Evolutionary conservation across 2,888 invertebrate species (phyloP).

Genomic region (Myopa tessellatipennis): DNA sequence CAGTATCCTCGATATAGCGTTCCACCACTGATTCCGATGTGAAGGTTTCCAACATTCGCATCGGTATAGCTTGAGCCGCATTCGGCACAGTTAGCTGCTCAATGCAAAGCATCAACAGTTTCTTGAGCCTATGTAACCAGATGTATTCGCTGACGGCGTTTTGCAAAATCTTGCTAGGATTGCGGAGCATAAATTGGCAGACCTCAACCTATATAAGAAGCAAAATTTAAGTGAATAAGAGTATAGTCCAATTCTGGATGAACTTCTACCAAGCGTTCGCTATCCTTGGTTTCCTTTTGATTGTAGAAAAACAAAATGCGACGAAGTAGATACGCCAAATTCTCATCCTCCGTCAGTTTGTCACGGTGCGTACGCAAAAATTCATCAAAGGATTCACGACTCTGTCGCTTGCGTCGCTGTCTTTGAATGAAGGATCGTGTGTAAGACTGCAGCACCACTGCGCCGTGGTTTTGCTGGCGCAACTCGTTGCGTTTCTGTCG

Average conservation of each 20-base stretch:
- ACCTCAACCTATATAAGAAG: conserved; percentile 61
- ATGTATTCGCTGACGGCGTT: conserved; percentile 60
- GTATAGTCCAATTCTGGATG: neutral
- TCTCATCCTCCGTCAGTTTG: conserved; percentile 68
- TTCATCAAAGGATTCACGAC: conserved; percentile 79
- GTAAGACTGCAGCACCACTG: conserved; percentile 84
- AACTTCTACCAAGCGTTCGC: conserved; percentile 72
- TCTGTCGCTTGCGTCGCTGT: conserved; percentile 74
- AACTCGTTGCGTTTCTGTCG: conserved; percentile 88
- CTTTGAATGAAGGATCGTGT: conserved; percentile 80
- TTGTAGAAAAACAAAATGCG: conserved; percentile 83
- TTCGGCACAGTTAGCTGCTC: conserved; percentile 62
- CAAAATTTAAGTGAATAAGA: conserved; percentile 1
- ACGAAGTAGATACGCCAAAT: conserved; percentile 71
- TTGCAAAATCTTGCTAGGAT: conserved; percentile 61
- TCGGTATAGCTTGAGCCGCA: conserved; percentile 74
- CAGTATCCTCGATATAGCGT: conserved; percentile 60
- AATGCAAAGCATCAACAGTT: conserved; percentile 64
- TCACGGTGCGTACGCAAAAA: conserved; percentile 69
- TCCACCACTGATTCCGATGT: conserved; percentile 70
- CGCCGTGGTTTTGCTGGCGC: conserved; percentile 79
- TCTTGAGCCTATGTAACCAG: conserved; percentile 66
- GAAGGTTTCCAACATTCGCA: conserved; percentile 83
- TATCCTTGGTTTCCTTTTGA: conserved; percentile 72
- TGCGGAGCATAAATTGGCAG: conserved; percentile 65